phyloP scores from a whole-genome alignment of 2,888 invertebrate species.

The Diadegma fenestrale region DNA sequence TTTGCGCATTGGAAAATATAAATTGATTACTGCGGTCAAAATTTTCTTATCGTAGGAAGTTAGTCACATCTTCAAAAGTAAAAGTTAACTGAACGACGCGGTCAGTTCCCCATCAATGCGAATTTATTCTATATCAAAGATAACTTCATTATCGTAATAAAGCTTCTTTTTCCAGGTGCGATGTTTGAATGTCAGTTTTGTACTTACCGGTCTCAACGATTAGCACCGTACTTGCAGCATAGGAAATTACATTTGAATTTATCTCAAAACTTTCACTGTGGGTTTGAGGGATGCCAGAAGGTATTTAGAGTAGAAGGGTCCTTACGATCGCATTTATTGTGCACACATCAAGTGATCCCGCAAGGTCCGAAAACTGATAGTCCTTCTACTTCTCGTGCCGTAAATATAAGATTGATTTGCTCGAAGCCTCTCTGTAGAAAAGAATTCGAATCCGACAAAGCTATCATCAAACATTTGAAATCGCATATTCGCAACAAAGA shows the following conservation, averaged over 20 bases:
- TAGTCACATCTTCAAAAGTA: no score
- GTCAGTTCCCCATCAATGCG: no score
- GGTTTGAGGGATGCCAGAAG: constrained; percentile 27
- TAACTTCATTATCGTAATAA: background rate
- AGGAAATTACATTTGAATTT: constrained; percentile 20
- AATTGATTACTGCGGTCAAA: no score
- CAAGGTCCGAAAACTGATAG: background rate
- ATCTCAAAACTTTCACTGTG: constrained; percentile 23
- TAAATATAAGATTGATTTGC: constrained; percentile 16
- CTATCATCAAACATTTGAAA: constrained; percentile 50
- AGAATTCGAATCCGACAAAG: constrained; percentile 11
- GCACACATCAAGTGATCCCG: constrained; percentile 2
- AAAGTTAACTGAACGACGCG: no score
- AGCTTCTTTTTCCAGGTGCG: constrained; percentile 3
- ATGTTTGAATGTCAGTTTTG: constrained; percentile 36
- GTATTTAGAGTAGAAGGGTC: constrained; percentile 13
- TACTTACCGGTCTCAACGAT: constrained; percentile 5
- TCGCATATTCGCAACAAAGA: constrained; percentile 52
- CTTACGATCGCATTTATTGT: constrained; percentile 25
- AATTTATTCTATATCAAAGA: no score
- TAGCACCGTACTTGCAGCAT: constrained; percentile 35
- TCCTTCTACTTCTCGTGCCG: background rate
- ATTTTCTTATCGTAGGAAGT: no score
- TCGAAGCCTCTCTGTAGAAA: constrained; percentile 6
- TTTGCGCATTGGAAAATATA: no score